Percentiles rank a stretch among this genome's conserved stretches.
These are phyloP conservation scores for Myotis yumanensis DNA, from an alignment of 2,113 vertebrate species.

Conservation along the genomic window DNA sequence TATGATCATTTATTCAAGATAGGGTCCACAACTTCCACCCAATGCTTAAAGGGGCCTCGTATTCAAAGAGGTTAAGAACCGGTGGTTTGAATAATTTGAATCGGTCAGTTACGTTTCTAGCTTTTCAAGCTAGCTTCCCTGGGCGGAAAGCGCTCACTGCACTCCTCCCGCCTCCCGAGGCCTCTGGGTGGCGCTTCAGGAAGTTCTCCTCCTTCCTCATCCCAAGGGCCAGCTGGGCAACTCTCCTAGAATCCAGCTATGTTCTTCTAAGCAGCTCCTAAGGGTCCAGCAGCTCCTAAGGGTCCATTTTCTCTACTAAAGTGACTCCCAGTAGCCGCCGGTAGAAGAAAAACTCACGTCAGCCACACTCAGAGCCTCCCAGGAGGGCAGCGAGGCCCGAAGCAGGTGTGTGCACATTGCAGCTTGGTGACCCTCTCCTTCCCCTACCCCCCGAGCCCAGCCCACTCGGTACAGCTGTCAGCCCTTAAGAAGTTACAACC, in stretches of 20 bases:
- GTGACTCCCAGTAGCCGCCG: not conserved
- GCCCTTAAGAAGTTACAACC: not conserved
- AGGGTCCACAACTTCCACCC: not conserved
- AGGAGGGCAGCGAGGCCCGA: fast-evolving
- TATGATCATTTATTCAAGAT: not conserved
- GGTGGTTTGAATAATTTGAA: conserved; percentile 42
- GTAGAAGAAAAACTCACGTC: not conserved
- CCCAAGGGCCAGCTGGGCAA: not conserved
- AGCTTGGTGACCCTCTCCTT: fast-evolving
- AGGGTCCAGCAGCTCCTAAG: not conserved
- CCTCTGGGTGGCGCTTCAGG: not conserved
- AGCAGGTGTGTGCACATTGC: fast-evolving
- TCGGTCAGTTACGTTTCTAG: not conserved
- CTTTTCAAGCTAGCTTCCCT: conserved; percentile 19
- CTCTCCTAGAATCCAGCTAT: fast-evolving
- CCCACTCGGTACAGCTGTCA: fast-evolving
- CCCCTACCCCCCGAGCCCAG: fast-evolving
- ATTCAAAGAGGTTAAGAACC: conserved; percentile 40
- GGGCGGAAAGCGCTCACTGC: not conserved
- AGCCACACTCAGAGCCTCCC: not conserved
- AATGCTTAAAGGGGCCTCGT: not conserved
- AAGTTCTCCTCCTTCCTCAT: not conserved
- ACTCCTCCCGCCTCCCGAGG: not conserved
- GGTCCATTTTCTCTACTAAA: not conserved
- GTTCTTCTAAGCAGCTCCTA: not conserved